Base-by-base conservation (phyloP, 2,113 vertebrate species). In the Sprattus sprattus region DNA sequence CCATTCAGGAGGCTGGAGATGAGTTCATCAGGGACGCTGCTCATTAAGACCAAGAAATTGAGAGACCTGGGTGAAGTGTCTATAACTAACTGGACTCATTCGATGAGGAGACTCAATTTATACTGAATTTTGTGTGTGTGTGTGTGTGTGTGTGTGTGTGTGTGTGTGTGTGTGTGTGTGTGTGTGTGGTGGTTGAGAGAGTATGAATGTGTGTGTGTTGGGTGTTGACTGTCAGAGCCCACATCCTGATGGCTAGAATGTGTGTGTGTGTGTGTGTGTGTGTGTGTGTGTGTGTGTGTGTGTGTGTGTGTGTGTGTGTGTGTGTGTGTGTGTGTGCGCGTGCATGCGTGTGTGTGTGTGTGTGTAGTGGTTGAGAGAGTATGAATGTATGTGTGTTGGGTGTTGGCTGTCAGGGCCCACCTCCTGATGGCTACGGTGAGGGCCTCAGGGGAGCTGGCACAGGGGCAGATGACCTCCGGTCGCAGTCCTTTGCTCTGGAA, bases 401-500 rank as follows among this genome's bases (percentile, higher is more conserved):
- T n/a, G n/a, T n/a, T n/a, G n/a, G n/a, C n/a, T n/a, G n/a, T n/a
- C 64, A 22, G 64, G 64, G 7, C 64, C 64, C 96, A 99, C 98
- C 98, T 99, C 93, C 98, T 95, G 92, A 99, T 99, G 87, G 98
- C 98, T 81, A 99, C 97, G 0, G 98, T 99, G 87, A 99, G 97
- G 80, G 98, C 98, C 92, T 99, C 98, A 0, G 98, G 97, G 22
- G 98, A 99, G 90, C 98, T 99, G 92, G 98, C 98, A 2, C 98
- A 99, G 81, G 98, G 98, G 94, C 98, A 99, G 95, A 99, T 99
- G 91, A 99, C 98, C 92, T 99, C 98, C 45, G 96, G 96, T 86
- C 97, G 94, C 88, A 99, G 95, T 81, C 98, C 98, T 96, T 99
- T 99, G 87, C 98, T 99, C 96, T 99, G 98, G 96, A 99, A 99